phyloP scores from a whole-genome alignment of 2,113 vertebrate species.

The Ranitomeya variabilis region DNA sequence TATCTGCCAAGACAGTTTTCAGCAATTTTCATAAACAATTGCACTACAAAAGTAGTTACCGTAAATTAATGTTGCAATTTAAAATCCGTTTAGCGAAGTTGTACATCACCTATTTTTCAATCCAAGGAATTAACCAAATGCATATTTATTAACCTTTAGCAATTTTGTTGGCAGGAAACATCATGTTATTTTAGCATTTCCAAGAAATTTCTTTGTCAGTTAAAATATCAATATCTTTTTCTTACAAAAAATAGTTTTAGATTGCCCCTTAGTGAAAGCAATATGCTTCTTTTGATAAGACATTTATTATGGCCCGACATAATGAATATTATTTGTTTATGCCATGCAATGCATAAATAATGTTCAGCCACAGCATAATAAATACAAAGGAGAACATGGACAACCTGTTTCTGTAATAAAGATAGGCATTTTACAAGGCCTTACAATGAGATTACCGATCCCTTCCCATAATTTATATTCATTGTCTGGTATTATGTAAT shows the following conservation, averaged over 20 bases:
- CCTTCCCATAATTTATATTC: not conserved
- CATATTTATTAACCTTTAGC: conserved; percentile 38
- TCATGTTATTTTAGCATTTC: not conserved
- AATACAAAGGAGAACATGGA: conserved; percentile 16
- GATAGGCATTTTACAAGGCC: not conserved
- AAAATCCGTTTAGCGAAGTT: conserved; percentile 13
- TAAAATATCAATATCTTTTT: conserved; percentile 35
- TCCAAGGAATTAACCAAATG: conserved; percentile 18
- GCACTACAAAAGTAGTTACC: not conserved
- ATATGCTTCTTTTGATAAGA: conserved; percentile 40
- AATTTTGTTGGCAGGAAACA: not conserved
- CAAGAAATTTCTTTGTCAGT: conserved; percentile 20
- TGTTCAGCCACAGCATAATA: conserved; percentile 23
- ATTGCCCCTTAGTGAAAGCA: conserved; percentile 13
- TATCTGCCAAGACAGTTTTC: not conserved
- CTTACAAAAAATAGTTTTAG: conserved; percentile 18
- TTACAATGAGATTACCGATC: conserved; percentile 23
- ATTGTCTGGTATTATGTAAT: not conserved
- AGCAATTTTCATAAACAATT: conserved; percentile 6
- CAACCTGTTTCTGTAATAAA: conserved; percentile 34
- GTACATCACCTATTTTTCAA: conserved; percentile 1
- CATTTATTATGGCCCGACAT: conserved; percentile 30
- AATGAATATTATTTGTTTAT: conserved; percentile 29
- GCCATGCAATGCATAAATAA: conserved; percentile 24
- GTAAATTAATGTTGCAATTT: conserved; percentile 12